Percentiles rank a stretch among this genome's conserved stretches.
These are phyloP conservation scores for Drosophila mayaguana DNA, from an alignment of 2,888 invertebrate genomes.

Conservation along the genomic window DNA sequence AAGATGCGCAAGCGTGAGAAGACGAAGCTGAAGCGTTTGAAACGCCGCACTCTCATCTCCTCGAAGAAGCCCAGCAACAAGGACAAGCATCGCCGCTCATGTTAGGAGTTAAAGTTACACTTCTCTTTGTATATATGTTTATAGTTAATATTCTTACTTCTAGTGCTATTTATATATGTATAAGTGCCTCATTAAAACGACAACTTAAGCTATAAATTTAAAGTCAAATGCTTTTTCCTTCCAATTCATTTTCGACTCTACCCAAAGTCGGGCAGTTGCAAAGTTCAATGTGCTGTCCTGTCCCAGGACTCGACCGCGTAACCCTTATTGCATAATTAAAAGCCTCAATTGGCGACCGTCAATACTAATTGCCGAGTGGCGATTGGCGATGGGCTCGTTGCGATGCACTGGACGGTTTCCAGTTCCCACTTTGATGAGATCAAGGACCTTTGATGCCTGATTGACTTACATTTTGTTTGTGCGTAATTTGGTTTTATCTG, in stretches of 20 bases:
- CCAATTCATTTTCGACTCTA: background rate
- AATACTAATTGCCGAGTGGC: constrained; percentile 29
- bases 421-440: constrained; percentile 6
- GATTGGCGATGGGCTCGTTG: background rate
- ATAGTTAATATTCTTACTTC: background rate
- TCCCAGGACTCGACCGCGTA: constrained; percentile 53
- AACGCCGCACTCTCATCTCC: constrained; percentile 68
- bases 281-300: constrained; percentile 68
- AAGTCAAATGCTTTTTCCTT: background rate
- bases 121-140: constrained; percentile 4
- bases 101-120: background rate
- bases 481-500: background rate
- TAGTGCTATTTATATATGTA: constrained; percentile 23
- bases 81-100: constrained; percentile 40
- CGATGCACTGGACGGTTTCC: background rate
- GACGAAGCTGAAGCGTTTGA: constrained; percentile 68
- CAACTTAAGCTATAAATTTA: constrained; percentile 25
- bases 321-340: constrained; percentile 69
- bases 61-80: constrained; percentile 72
- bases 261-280: constrained; percentile 8
- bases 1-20: constrained; percentile 58
- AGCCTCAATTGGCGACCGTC: constrained; percentile 29
- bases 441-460: constrained; percentile 27
- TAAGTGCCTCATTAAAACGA: constrained; percentile 24
- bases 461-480: constrained; percentile 20